Evolutionary conservation across 1,140 invertebrate species (phyloP).

Genomic region (Dolichoris vasculosae): DNA sequence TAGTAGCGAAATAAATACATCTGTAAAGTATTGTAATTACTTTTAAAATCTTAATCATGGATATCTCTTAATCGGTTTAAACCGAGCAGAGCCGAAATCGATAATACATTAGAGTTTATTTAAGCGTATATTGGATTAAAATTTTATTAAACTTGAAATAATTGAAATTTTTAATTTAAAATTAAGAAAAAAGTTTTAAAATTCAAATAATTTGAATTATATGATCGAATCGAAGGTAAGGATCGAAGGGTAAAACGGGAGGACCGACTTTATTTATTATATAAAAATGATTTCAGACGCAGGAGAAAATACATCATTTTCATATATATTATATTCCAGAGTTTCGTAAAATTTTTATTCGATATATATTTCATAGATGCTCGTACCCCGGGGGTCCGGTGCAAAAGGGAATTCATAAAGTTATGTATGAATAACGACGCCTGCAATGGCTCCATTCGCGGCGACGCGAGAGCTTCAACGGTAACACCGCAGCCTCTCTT

Average conservation of each 20-base stretch:
- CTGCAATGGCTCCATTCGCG: background rate
- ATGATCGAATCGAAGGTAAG: background rate
- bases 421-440: constrained; percentile 5
- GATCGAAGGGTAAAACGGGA: too few species aligned
- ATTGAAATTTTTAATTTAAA: too few species aligned
- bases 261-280: background rate
- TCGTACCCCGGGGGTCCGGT: background rate
- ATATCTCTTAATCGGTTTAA: background rate
- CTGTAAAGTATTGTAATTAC: background rate
- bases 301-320: background rate
- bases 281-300: background rate
- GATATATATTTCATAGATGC: background rate
- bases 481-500: background rate
- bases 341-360: constrained; percentile 20
- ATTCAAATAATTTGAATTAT: background rate
- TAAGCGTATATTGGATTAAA: background rate
- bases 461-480: background rate
- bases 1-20: background rate
- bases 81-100: background rate
- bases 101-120: background rate
- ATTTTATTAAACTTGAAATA: background rate
- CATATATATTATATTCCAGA: background rate
- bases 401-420: constrained; percentile 24
- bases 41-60: background rate
- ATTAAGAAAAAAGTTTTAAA: background rate